phyloP scores from a whole-genome alignment of 2,888 invertebrate genomes.

The Drosophila infuscata region DNA sequence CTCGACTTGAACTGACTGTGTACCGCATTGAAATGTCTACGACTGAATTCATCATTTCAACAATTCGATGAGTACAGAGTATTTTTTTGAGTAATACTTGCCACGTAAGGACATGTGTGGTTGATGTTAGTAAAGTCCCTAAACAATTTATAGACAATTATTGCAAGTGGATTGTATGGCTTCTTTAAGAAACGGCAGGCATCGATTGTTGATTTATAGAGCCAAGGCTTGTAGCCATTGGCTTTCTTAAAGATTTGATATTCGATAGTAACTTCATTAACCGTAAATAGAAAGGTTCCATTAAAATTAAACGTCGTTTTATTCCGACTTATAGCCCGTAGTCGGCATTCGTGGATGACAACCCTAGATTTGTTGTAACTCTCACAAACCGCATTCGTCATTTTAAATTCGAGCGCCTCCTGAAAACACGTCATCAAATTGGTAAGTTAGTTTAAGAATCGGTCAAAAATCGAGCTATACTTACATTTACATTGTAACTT shows the following conservation, averaged over 20 bases:
- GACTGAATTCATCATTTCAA: neutral
- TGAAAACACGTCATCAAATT: neutral
- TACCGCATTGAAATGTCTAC: neutral
- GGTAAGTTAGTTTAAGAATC: neutral
- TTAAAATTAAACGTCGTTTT: constrained; percentile 12
- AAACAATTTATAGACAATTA: neutral
- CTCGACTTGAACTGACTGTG: neutral
- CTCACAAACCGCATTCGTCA: constrained; percentile 24
- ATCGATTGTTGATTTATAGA: rapidly evolving
- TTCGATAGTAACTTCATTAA: rapidly evolving
- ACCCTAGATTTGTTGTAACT: constrained; percentile 8
- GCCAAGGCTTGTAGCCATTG: neutral
- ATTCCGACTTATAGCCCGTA: constrained; percentile 29
- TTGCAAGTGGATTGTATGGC: rapidly evolving
- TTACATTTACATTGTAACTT: neutral
- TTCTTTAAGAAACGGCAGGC: neutral
- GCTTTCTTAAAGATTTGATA: rapidly evolving
- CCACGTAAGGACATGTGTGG: neutral
- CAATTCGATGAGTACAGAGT: neutral
- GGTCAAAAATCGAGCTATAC: neutral
- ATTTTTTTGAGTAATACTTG: neutral
- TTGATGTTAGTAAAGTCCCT: rapidly evolving
- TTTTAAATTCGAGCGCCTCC: constrained; percentile 16
- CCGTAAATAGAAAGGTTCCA: neutral
- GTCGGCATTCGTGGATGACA: constrained; percentile 7